Percentiles rank a stretch among this genome's conserved stretches.
These are phyloP conservation scores for Octonoba sinensis DNA, from an alignment of 2,888 invertebrate genomes.

Conservation along the genomic window DNA sequence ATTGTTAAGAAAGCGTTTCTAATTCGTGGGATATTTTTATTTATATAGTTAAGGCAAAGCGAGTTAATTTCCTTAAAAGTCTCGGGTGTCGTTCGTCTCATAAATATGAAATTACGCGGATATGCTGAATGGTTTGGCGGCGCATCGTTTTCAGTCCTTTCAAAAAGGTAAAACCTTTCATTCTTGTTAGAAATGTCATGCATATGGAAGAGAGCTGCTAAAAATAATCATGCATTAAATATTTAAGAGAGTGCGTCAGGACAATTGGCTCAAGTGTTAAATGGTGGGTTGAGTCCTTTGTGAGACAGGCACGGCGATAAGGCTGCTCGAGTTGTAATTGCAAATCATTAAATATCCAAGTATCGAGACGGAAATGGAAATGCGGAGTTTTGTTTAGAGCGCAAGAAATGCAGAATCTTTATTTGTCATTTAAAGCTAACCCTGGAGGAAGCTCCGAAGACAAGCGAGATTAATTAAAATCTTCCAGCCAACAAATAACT, in stretches of 20 bases:
- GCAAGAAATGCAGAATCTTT: slow-evolving; percentile 61
- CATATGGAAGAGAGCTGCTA: slow-evolving; percentile 55
- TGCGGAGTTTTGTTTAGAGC: slow-evolving; percentile 39
- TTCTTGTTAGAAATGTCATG: slow-evolving; percentile 49
- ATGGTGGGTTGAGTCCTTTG: slow-evolving; percentile 51
- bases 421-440: slow-evolving; percentile 64
- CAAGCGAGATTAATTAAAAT: slow-evolving; percentile 65
- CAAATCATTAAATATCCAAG: slow-evolving; percentile 65
- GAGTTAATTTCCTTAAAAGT: too few relatives aligned
- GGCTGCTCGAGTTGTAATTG: slow-evolving; percentile 51
- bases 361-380: slow-evolving; percentile 52
- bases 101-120: slow-evolving; percentile 28
- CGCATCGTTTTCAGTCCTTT: slow-evolving; percentile 14
- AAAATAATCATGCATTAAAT: slow-evolving; percentile 63
- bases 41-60: too few relatives aligned
- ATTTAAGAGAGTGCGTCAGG: slow-evolving; percentile 47
- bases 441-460: slow-evolving; percentile 60
- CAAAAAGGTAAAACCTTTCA: slow-evolving; percentile 49
- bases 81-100: not conserved
- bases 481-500: slow-evolving; percentile 63
- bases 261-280: slow-evolving; percentile 61
- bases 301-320: slow-evolving; percentile 27
- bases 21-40: too few relatives aligned
- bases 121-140: slow-evolving; percentile 6
- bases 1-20: too few relatives aligned